Evolutionary conservation across 2,888 invertebrate species (phyloP), one percentile per base, ranked within the genome.

Genomic region (Neoscelio sp.): DNA sequence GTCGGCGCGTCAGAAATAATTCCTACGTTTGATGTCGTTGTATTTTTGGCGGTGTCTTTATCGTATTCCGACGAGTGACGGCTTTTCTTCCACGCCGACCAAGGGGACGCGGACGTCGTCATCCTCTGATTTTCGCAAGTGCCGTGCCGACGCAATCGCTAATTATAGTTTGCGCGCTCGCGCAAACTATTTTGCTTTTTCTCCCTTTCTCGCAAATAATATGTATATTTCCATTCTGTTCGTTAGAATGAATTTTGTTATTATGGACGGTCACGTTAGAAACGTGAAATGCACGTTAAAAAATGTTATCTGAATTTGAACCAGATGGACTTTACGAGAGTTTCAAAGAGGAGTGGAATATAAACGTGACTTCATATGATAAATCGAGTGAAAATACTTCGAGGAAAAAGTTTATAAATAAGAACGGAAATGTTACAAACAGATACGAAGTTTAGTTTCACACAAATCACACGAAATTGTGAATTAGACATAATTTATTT

Each of bases 121-220:
- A 82, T 52, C 78, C 85, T 85, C 85, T 85, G 83, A 84, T 85
- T 84, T 85, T 84, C 26, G 12, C 30, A 12, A n/a, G n/a, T n/a
- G n/a, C n/a, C 20, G 38, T 13, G 82, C 83, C 82, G 81, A 85
- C 85, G 84, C 83, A 83, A 85, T 7, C 68, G 74, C 85, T 86
- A 86, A 86, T 85, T 85, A 85, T 86, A 86, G 85, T 20, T 38
- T 64, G 42, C 77, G 80, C 81, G 75, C 54, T 13, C 20, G 44
- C 46, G 54, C 13, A 67, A n/a, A n/a, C n/a, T n/a, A 17, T 67
- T 28, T 56, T 26, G 7, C n/a, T 42, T 17, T 50, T n/a, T 13
- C 13, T 6, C 15, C 7, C 26, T 12, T 28, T 30, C 15, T 0
- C 2, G 10, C 33, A n/a, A 33, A 33, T n/a, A 33, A 33, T 33